phyloP scores from a whole-genome alignment of 2,113 vertebrate genomes.

The Fulmarus glacialis region DNA sequence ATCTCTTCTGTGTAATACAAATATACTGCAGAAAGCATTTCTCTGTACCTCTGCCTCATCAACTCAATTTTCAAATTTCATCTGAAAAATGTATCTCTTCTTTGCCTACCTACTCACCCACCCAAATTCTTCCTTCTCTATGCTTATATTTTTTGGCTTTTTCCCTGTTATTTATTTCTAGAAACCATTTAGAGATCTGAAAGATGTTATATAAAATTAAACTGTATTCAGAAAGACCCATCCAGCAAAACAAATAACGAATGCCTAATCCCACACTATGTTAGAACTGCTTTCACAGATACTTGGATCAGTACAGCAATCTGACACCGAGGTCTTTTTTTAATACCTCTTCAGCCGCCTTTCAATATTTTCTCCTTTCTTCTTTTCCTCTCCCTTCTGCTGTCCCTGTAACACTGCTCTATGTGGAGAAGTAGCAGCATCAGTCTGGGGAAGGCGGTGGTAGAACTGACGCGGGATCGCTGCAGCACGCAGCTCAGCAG shows the following conservation, averaged over 20 bases:
- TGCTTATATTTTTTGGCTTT: background rate
- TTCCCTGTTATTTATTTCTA: background rate
- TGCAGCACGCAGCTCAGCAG: background rate
- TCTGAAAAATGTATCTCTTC: background rate
- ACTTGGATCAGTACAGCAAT: background rate
- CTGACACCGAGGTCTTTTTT: background rate
- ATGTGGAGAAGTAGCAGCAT: background rate
- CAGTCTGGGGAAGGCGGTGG: background rate
- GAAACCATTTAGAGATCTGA: background rate
- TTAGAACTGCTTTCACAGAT: background rate
- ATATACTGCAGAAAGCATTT: background rate
- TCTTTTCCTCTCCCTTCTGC: background rate
- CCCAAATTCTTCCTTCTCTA: background rate
- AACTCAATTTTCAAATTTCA: conserved; percentile 7
- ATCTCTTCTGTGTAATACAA: background rate
- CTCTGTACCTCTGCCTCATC: background rate
- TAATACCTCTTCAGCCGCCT: background rate
- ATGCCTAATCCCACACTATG: background rate
- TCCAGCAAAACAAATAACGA: background rate
- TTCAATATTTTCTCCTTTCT: background rate
- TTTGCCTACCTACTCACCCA: background rate
- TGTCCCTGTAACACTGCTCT: background rate
- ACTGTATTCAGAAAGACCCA: background rate
- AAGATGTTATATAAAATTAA: background rate
- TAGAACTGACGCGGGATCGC: background rate